A percentile compares a stretch with the other conserved stretches of the same genome.
These are phyloP conservation scores for Cherax destructor DNA, from an alignment of 1,140 invertebrate species.

Conservation along the genomic window DNA sequence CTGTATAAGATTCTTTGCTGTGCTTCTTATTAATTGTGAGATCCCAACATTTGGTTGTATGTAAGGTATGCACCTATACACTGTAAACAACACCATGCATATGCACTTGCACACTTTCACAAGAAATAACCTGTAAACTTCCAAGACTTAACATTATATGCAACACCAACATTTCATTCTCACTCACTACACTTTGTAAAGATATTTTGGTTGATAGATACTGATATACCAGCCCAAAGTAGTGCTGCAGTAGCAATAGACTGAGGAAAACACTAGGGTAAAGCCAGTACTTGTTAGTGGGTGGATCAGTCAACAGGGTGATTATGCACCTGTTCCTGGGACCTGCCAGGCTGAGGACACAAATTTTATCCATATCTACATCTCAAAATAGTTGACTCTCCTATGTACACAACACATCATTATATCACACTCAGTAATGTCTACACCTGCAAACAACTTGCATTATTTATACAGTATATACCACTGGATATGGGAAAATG, in stretches of 20 bases:
- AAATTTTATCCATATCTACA: constrained; percentile 17
- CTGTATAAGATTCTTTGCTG: constrained; percentile 63
- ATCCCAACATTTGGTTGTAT: constrained; percentile 49
- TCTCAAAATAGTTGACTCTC: constrained; percentile 16
- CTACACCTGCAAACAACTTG: not conserved
- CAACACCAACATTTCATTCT: constrained; percentile 10
- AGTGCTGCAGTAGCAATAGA: not conserved
- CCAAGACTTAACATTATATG: not conserved
- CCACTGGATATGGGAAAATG: not conserved
- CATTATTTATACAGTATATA: constrained; percentile 18
- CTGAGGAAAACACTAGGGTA: not conserved
- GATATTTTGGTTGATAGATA: not conserved
- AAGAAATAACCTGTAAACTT: constrained; percentile 3
- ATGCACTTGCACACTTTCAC: not conserved
- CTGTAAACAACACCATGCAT: not conserved
- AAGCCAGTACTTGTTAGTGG: constrained; percentile 2
- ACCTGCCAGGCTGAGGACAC: constrained; percentile 28
- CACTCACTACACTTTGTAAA: not conserved
- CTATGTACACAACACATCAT: constrained; percentile 17
- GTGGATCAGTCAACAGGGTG: constrained; percentile 18
- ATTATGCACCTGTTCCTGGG: constrained; percentile 41
- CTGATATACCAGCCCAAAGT: constrained; percentile 1
- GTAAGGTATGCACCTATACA: constrained; percentile 45
- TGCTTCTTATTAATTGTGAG: constrained; percentile 60
- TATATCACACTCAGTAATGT: constrained; percentile 19